Percentiles rank a stretch among this genome's conserved stretches.
Evolutionary conservation across 1,140 invertebrate genomes (phyloP).

Genomic region (Leguminivora glycinivorella): DNA sequence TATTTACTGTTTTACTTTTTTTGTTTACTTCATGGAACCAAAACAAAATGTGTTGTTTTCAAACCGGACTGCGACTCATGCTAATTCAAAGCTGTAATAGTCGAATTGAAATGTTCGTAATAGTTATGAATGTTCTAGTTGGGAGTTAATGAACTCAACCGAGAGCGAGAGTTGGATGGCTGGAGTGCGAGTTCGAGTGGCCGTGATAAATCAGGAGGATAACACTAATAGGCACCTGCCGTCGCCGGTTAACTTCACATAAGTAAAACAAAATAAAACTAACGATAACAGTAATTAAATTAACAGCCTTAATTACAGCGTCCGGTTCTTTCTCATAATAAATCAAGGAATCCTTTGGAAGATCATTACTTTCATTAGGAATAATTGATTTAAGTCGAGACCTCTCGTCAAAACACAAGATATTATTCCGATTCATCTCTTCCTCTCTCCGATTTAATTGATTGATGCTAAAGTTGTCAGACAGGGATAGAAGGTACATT

Average conservation of each 20-base stretch:
- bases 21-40: background rate
- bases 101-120: constrained; percentile 10
- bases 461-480: background rate
- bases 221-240: constrained; percentile 39
- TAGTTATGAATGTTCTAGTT: constrained; percentile 19
- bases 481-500: constrained; percentile 26
- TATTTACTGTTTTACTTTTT: background rate
- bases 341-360: constrained; percentile 51
- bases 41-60: background rate
- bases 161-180: constrained; percentile 25
- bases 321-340: constrained; percentile 46
- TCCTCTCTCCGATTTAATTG: background rate
- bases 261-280: constrained; percentile 45
- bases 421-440: background rate
- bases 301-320: constrained; percentile 40
- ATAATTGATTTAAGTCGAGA: constrained; percentile 59
- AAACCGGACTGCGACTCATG: background rate
- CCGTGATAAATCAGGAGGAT: constrained; percentile 27
- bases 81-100: background rate
- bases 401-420: constrained; percentile 12
- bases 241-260: constrained; percentile 46
- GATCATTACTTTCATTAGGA: constrained; percentile 58
- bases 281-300: constrained; percentile 46
- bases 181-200: constrained; percentile 9
- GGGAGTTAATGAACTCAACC: constrained; percentile 21